These are phyloP conservation scores for Drosophila micromelanica DNA, from an alignment of 1,140 invertebrate genomes.

Conservation along the genomic window DNA sequence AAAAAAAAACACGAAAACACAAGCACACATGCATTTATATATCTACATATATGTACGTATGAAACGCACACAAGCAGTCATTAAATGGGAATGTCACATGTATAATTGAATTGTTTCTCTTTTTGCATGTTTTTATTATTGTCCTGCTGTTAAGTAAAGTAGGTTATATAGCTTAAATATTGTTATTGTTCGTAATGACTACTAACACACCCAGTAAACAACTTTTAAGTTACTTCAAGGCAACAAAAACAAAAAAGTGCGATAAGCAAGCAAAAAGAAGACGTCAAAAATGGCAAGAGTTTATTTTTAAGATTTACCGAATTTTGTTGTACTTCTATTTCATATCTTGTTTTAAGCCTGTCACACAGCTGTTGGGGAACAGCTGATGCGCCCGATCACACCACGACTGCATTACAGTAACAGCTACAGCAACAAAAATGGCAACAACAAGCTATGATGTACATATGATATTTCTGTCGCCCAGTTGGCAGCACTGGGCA, in stretches of 20 bases:
- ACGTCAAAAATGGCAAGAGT: slow-evolving; percentile 7
- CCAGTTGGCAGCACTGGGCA: slow-evolving; percentile 45
- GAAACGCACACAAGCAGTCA: not conserved
- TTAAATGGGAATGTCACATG: slow-evolving; percentile 44
- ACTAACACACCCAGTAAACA: not conserved
- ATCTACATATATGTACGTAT: not conserved
- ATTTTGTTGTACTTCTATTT: not conserved
- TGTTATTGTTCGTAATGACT: slow-evolving; percentile 13
- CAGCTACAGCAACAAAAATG: not conserved
- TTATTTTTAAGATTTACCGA: slow-evolving; percentile 17
- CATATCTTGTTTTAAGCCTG: slow-evolving; percentile 19
- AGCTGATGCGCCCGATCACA: slow-evolving; percentile 45
- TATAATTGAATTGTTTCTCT: slow-evolving; percentile 9
- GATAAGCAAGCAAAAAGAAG: slow-evolving; percentile 24
- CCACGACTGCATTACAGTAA: slow-evolving; percentile 22
- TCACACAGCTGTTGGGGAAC: slow-evolving; percentile 29
- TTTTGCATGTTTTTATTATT: slow-evolving; percentile 13
- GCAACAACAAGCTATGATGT: slow-evolving; percentile 27
- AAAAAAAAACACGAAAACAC: not conserved
- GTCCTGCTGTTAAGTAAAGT: slow-evolving; percentile 31
- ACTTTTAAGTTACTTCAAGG: slow-evolving; percentile 25
- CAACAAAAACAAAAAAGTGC: slow-evolving; percentile 12
- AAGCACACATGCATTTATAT: not conserved
- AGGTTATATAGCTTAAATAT: slow-evolving; percentile 22
- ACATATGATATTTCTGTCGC: slow-evolving; percentile 29